Evolutionary conservation across 35 echinoderm and acorn worm species (phyloP).

Genomic region (Ophioderma brevispina): DNA sequence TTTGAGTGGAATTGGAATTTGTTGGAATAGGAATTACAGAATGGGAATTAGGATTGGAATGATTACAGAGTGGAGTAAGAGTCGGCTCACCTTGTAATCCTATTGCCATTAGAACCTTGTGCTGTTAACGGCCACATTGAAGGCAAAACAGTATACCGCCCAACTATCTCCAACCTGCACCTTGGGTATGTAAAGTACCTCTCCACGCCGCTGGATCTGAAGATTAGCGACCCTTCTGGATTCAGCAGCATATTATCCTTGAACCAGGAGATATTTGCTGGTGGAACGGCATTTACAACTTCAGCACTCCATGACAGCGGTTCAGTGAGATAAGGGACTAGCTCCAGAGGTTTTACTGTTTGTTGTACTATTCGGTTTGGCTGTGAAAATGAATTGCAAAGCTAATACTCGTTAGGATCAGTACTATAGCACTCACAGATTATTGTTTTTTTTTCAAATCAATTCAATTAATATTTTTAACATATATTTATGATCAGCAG

Average conservation of each 20-base stretch:
- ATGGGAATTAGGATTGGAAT: too few species aligned
- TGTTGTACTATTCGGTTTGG: conserved; percentile 28
- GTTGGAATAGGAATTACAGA: too few species aligned
- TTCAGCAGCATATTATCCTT: conserved; percentile 66
- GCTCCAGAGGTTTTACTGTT: conserved; percentile 19
- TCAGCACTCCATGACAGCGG: conserved; percentile 41
- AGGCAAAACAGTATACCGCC: conserved; percentile 68
- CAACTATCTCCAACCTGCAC: conserved; percentile 61
- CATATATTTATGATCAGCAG: too few species aligned
- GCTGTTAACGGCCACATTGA: conserved; percentile 61
- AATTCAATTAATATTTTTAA: too few species aligned
- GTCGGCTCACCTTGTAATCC: conserved; percentile 73
- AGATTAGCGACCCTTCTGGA: conserved; percentile 30
- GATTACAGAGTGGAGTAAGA: too few species aligned
- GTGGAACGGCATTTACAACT: conserved; percentile 65
- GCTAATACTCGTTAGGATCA: too few species aligned
- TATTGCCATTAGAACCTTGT: conserved; percentile 75
- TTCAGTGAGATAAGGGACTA: conserved; percentile 43
- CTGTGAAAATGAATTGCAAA: neutral
- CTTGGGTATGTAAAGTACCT: conserved; percentile 16
- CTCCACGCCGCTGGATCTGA: conserved; percentile 49
- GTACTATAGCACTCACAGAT: too few species aligned
- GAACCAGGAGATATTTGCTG: conserved; percentile 68
- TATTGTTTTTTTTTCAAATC: too few species aligned
- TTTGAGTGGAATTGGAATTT: too few species aligned